Evolutionary conservation across 2,113 vertebrate species (phyloP).

Genomic region (Zosterops pallidus): DNA sequence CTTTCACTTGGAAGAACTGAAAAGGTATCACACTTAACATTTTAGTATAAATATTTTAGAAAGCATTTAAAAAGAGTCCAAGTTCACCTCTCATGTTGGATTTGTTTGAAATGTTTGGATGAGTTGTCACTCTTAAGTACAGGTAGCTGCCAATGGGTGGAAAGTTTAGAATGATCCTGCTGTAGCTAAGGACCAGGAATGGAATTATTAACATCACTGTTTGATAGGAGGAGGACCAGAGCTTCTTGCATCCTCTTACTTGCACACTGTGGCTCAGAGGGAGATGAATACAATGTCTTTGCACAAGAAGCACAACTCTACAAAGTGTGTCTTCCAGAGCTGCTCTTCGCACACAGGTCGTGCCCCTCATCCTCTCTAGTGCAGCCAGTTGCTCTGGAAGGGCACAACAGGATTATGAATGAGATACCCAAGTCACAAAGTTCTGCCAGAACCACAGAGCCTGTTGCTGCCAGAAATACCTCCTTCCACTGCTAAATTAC

Average conservation of each 20-base stretch:
- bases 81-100: background rate
- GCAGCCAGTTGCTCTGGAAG: background rate
- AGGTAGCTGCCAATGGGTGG: background rate
- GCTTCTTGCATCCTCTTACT: background rate
- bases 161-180: background rate
- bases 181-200: background rate
- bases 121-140: background rate
- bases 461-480: background rate
- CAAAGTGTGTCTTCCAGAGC: background rate
- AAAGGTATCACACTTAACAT: slow-evolving; percentile 8
- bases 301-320: background rate
- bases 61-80: slow-evolving; percentile 28
- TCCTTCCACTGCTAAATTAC: background rate
- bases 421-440: background rate
- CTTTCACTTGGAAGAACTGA: slow-evolving; percentile 20
- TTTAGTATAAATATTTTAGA: slow-evolving; percentile 54
- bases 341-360: background rate
- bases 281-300: background rate
- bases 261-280: rapidly evolving
- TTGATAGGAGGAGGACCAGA: background rate
- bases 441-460: background rate
- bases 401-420: background rate
- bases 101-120: background rate
- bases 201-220: background rate
- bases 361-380: background rate